These are phyloP conservation scores for Leucoraja ocellata DNA, from an alignment of 2,797 vertebrate genomes.

Conservation along the genomic window DNA sequence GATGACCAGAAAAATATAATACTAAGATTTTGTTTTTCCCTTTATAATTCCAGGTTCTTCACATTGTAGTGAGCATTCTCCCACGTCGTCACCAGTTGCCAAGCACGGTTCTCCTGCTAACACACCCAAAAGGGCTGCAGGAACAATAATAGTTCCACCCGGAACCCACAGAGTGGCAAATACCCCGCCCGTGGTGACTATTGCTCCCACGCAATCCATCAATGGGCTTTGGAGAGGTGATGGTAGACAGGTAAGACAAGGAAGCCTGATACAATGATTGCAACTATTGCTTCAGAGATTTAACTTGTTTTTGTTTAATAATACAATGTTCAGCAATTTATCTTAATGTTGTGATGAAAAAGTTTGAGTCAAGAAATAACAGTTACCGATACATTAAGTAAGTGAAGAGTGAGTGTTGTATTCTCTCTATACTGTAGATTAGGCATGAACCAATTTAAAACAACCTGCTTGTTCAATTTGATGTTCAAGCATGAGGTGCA, in stretches of 20 bases:
- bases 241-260: constrained; percentile 9
- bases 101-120: constrained; percentile 17
- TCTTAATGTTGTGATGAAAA: not conserved
- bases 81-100: constrained; percentile 8
- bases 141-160: constrained; percentile 32
- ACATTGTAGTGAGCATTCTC: not conserved
- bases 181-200: constrained; percentile 29
- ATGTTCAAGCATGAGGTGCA: not conserved
- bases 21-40: not conserved
- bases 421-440: not conserved
- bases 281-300: not conserved
- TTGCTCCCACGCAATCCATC: constrained; percentile 33
- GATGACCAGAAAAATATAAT: not conserved
- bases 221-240: constrained; percentile 31
- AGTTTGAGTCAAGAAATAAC: not conserved
- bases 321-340: too few species aligned
- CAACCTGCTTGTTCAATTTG: not conserved
- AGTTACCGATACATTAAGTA: not conserved
- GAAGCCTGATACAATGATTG: not conserved
- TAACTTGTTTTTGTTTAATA: not conserved
- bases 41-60: constrained; percentile 23
- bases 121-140: constrained; percentile 4
- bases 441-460: not conserved
- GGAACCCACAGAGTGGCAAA: constrained; percentile 11
- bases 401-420: not conserved